Base-by-base conservation (phyloP, 2,113 vertebrate species). In the Tenebrosternarchus preto region DNA sequence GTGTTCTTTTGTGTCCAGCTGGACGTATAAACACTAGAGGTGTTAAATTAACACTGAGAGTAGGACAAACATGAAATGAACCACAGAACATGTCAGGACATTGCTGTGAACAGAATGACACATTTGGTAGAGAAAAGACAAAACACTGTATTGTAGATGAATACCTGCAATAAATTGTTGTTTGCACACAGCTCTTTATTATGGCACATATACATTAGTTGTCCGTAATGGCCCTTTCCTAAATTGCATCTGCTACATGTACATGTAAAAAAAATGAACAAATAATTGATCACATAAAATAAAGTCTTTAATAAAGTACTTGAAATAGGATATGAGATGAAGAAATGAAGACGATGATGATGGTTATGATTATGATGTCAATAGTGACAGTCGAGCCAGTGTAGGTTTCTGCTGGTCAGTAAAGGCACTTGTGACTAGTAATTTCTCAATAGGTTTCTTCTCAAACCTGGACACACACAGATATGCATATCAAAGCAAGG, bases 351-450 rank as follows among this genome's bases (percentile, higher is more conserved):
- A 84, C 88, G 85, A 78, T 78, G 55, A 60, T 61, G 76, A 83
- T 84, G 84, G 78, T 82, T 85, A 78, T 76, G 77, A 83, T 71
- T 73, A 80, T 27, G 79, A 76, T 82, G 83, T 70, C 61, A 88
- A 82, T 84, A 84, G 86, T 20, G 27, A 71, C 36, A 61, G 83
- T 39, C 80, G 87, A 29, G 77, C 81, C 77, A 76, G 83, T 81
- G 81, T 64, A 68, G 20, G 31, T 55, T 63, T 72, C 50, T 61
- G 31, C 31, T n/a, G 43, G 63, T 2, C 56, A 19, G 55, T 19
- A 55, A 56, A 39, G 2, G 22, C 2, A 46, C 17, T 20, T 19
- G 31, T 71, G 25, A 22, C n/a, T 31, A 39, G 12, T 7, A 19
- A 8, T 9, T 53, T 31, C 8, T 27, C 5, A 25, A 17, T 55